Evolutionary conservation across 2,113 vertebrate genomes (phyloP).

Genomic region (Esox niger): DNA sequence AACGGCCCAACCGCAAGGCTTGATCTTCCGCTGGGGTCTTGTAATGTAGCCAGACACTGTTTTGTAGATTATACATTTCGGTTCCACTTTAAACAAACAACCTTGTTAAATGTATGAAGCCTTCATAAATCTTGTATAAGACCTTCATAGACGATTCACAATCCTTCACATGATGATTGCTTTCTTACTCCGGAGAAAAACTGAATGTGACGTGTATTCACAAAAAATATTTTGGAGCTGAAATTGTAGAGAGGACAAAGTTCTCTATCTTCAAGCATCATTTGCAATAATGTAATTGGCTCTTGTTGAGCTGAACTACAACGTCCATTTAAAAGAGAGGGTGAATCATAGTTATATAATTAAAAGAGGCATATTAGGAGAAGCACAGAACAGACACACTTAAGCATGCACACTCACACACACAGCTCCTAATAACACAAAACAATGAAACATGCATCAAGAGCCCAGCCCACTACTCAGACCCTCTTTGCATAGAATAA

Average conservation of each 20-base stretch:
- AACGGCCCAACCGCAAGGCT: too few species aligned
- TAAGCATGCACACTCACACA: neutral
- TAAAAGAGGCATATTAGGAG: constrained; percentile 48
- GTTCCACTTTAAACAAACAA: too few species aligned
- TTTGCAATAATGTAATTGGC: constrained; percentile 14
- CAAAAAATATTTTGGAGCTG: neutral
- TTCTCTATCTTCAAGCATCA: constrained; percentile 9
- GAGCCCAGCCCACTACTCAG: constrained; percentile 25
- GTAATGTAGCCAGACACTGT: too few species aligned
- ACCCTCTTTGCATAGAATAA: constrained; percentile 46
- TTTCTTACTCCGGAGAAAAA: neutral
- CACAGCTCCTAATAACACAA: constrained; percentile 38
- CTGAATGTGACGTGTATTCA: neutral
- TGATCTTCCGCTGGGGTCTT: too few species aligned
- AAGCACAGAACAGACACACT: constrained; percentile 2
- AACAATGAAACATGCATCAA: constrained; percentile 34
- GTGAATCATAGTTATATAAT: constrained; percentile 34
- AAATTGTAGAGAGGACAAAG: neutral
- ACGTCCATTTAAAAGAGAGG: constrained; percentile 18
- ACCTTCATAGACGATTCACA: too few species aligned
- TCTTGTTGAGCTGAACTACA: constrained; percentile 9
- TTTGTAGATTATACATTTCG: too few species aligned
- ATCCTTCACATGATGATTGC: neutral
- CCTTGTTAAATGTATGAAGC: too few species aligned
- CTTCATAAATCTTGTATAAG: too few species aligned